A percentile compares a stretch with the other conserved stretches of the same genome.
These are phyloP conservation scores for Euproctis similis DNA, from an alignment of 2,888 invertebrate genomes.

Conservation along the genomic window DNA sequence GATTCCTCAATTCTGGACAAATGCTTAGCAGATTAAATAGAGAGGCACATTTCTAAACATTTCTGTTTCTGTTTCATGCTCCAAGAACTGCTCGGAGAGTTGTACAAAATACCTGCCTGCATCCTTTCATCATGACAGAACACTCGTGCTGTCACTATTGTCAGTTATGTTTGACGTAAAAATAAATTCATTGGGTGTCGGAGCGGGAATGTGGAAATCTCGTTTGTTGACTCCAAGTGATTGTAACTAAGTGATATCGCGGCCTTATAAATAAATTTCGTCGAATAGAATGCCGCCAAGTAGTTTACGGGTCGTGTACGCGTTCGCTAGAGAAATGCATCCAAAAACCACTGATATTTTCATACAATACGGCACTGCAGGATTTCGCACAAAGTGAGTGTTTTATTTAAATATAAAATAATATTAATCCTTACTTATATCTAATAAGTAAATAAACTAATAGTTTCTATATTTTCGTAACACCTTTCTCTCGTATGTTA, in stretches of 20 bases:
- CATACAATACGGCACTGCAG: conserved; percentile 90
- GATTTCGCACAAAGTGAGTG: conserved; percentile 87
- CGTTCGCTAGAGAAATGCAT: conserved; percentile 86
- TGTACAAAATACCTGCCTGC: neutral
- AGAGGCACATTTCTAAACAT: too few species aligned
- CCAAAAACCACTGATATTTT: conserved; percentile 79
- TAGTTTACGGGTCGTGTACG: conserved; percentile 81
- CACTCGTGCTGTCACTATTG: too few species aligned
- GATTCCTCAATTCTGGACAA: too few species aligned
- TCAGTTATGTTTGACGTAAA: conserved; percentile 21
- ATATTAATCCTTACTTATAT: too few species aligned
- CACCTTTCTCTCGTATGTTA: conserved; percentile 33
- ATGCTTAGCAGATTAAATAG: too few species aligned
- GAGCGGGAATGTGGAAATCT: conserved; percentile 69
- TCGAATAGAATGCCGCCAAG: conserved; percentile 70
- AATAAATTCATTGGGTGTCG: conserved; percentile 36
- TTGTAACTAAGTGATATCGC: conserved; percentile 56
- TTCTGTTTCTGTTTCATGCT: conserved; percentile 2
- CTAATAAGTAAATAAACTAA: conserved; percentile 21
- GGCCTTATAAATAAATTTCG: conserved; percentile 65
- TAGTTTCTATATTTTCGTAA: conserved; percentile 15
- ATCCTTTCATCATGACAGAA: neutral
- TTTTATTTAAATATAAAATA: too few species aligned
- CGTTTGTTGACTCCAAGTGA: conserved; percentile 68
- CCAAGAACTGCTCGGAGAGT: conserved; percentile 4